These are phyloP conservation scores for Sphenopsis melanotis DNA, from an alignment of 2,797 vertebrate species.

Conservation along the genomic window DNA sequence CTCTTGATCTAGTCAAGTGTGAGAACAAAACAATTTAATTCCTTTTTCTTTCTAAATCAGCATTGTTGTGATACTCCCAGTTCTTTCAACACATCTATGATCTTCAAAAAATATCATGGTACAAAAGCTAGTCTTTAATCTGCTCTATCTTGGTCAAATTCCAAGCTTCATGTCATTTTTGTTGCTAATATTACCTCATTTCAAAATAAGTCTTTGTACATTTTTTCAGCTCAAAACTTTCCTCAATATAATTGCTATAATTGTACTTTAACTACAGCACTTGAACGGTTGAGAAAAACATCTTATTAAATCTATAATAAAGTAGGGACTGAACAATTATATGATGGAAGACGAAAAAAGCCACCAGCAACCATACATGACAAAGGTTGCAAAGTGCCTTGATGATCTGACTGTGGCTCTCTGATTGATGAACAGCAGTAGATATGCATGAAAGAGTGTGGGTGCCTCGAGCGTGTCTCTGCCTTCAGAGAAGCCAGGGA, in stretches of 20 bases:
- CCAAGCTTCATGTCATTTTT: neutral
- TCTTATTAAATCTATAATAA: neutral
- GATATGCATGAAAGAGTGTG: neutral
- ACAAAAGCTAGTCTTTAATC: neutral
- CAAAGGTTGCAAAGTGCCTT: slow-evolving; percentile 5
- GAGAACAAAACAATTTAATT: neutral
- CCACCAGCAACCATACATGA: neutral
- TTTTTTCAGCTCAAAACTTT: slow-evolving; percentile 21
- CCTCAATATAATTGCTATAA: neutral
- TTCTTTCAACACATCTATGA: neutral
- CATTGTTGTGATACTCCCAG: neutral
- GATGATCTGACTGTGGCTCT: neutral
- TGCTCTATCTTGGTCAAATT: neutral
- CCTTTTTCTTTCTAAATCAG: neutral
- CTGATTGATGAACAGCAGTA: slow-evolving; percentile 15
- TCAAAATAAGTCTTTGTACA: neutral
- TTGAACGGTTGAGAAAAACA: slow-evolving; percentile 23
- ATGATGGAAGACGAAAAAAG: neutral
- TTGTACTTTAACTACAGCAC: neutral
- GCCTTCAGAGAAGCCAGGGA: neutral
- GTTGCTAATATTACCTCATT: slow-evolving; percentile 27
- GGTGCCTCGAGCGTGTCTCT: neutral
- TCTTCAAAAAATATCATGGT: neutral
- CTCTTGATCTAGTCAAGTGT: neutral
- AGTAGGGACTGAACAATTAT: neutral